Evolutionary conservation across 2,113 vertebrate species (phyloP).

Genomic region (Callithrix jacchus): DNA sequence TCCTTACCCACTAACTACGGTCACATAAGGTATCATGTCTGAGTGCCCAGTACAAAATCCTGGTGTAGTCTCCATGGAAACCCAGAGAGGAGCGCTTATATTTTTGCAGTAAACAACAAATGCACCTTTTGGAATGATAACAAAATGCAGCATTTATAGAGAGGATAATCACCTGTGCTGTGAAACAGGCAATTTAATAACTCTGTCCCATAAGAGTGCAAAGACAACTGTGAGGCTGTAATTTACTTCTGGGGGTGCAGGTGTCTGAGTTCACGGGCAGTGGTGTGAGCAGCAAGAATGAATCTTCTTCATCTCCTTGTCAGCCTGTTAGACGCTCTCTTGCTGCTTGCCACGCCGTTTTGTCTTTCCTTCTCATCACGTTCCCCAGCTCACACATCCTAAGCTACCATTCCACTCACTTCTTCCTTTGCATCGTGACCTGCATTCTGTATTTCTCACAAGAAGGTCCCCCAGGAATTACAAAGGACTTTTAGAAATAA

Average conservation of each 20-base stretch:
- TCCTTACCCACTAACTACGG: not conserved
- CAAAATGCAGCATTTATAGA: conserved; percentile 70
- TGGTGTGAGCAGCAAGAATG: conserved; percentile 18
- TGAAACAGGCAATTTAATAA: conserved; percentile 74
- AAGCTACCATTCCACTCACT: not conserved
- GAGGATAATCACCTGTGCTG: conserved; percentile 66
- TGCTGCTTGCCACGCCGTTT: not conserved
- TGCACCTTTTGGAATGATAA: conserved; percentile 30
- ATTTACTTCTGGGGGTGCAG: conserved; percentile 30
- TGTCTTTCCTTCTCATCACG: conserved; percentile 27
- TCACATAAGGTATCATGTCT: not conserved
- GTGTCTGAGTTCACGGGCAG: not conserved
- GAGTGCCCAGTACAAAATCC: conserved; percentile 35
- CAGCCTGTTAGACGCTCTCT: not conserved
- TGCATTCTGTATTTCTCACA: not conserved
- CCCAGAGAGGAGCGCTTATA: conserved; percentile 51
- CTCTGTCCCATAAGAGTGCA: conserved; percentile 33
- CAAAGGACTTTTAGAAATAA: conserved; percentile 56
- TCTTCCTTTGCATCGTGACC: not conserved
- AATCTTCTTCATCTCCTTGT: conserved; percentile 50
- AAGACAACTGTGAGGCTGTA: not conserved
- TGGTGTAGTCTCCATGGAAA: conserved; percentile 79
- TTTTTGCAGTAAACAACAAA: conserved; percentile 63
- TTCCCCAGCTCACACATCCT: not conserved
- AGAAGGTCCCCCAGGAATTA: conserved; percentile 41